Evolutionary conservation across 2,888 invertebrate genomes (phyloP).

Genomic region (Drosophila infuscata): DNA sequence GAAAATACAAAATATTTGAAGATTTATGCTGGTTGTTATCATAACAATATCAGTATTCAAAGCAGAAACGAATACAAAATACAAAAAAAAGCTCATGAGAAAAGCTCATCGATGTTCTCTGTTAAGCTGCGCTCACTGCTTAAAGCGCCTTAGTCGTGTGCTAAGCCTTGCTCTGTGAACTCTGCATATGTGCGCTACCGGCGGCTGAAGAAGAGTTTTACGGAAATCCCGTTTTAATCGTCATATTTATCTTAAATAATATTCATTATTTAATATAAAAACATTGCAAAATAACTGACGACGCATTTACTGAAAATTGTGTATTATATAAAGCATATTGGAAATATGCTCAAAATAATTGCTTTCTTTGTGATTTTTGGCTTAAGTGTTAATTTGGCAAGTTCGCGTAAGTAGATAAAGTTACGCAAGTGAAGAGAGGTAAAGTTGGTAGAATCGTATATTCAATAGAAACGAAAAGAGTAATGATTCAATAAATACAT

Average conservation of each 20-base stretch:
- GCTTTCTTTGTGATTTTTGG: slow-evolving; percentile 33
- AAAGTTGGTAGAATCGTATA: slow-evolving; percentile 20
- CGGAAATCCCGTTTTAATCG: slow-evolving; percentile 48
- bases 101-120: slow-evolving; percentile 52
- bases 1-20: background rate
- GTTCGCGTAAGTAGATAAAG: slow-evolving; percentile 64
- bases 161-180: slow-evolving; percentile 53
- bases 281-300: slow-evolving; percentile 46
- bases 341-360: slow-evolving; percentile 44
- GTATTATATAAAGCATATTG: slow-evolving; percentile 17
- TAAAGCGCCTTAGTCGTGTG: slow-evolving; percentile 39
- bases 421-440: background rate
- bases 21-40: background rate
- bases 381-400: slow-evolving; percentile 35
- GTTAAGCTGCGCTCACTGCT: slow-evolving; percentile 37
- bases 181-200: slow-evolving; percentile 14
- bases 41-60: background rate
- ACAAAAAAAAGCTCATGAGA: slow-evolving; percentile 48
- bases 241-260: slow-evolving; percentile 38
- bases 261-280: slow-evolving; percentile 18
- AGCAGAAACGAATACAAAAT: background rate
- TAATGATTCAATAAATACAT: slow-evolving; percentile 28
- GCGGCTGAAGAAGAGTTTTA: slow-evolving; percentile 14
- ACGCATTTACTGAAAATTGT: slow-evolving; percentile 48
- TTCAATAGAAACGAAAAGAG: slow-evolving; percentile 18